Evolutionary conservation across 2,113 vertebrate species (phyloP), one percentile per base, ranked within the genome.

Genomic region (Amblyornis subalaris): DNA sequence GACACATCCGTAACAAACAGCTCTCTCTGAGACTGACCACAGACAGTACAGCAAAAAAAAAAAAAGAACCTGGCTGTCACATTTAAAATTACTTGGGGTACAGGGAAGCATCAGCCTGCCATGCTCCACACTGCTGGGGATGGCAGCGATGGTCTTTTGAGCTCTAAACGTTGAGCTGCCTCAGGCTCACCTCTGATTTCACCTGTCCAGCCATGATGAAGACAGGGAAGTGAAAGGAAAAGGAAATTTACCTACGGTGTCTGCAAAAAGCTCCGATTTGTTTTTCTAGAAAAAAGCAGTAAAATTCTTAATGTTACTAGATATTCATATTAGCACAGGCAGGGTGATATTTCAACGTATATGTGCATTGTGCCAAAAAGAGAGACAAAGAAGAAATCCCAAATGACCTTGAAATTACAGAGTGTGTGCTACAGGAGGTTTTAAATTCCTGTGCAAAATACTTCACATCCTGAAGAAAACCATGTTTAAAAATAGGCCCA

Each of bases 381-480:
- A 65, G 9, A 70, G 48, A 76, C 33, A 77, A 50, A 75, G 76
- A 80, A 72, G n/a, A 74, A 72, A 88, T 77, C 85, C 40, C 51
- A 65, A 25, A 74, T 76, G 53, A 45, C 36, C 90, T 86, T 85
- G 60, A 95, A 89, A 92, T 75, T 93, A 73, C 33, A 86, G 55
- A 42, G 26, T 61, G 47, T 58, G 38, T 77, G 69, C 73, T 92
- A 42, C 29, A 44, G 40, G 29, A 96, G 79, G 66, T 95, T 50
- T 93, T 89, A 51, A 86, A 96, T 94, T 95, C 81, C 76, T 72
- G 38, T 69, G 53, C 61, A 82, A 95, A 95, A 87, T 48, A 58
- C 42, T 90, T 89, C 44, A 85, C 42, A 82, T 76, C 9, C 44
- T 51, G 36, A 75, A 75, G 36, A 84, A 88, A 42, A 73, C 20